Base-by-base conservation (phyloP, 2,888 invertebrate species). In the Ophion costatus region DNA sequence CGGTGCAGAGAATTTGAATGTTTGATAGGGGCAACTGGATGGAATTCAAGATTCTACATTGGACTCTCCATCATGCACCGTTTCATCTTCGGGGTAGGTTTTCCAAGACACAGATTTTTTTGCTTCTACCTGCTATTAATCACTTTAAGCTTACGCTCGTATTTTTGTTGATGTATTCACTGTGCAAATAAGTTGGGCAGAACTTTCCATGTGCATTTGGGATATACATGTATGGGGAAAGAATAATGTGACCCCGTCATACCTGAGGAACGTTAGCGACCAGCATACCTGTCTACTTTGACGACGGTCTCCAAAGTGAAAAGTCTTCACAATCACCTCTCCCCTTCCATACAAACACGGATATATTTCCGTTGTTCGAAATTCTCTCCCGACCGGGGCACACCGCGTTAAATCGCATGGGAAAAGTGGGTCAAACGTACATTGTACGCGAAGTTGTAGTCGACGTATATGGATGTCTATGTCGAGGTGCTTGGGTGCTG, bases 391-490 rank as follows among this genome's bases (percentile, higher is more conserved):
- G 69, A 38, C 67, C 79, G 63, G 77, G 78, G 61, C 75, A 76
- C 71, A 57, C 74, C 66, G 85, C 79, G 79, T 76, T 80, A 67
- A 82, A 85, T 82, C 85, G 67, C 85, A 85, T 17, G 56, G 45
- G 67, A 63, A 82, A 85, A 85, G 67, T 85, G 67, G 85, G 85
- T 85, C 85, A 85, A 82, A 85, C 71, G 82, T 82, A 76, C 59
- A 42, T 63, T 63, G 79, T 79, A 45, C 51, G 38, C 73, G 51
- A 74, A 80, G n/a, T 33, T 33, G 64, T 56, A 51, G 63, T 14
- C 29, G 56, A 42, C 57, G 24, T 67, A 29, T 59, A 61, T 59
- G 33, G 33, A 57, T 57, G n/a, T 57, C 29, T 66, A 45, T 51
- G 45, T 22, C 33, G 51, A 51, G 51, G 45, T 24, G 24, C 45